Base-by-base conservation (phyloP, 2,888 invertebrate species). In the Macrophya annulata region DNA sequence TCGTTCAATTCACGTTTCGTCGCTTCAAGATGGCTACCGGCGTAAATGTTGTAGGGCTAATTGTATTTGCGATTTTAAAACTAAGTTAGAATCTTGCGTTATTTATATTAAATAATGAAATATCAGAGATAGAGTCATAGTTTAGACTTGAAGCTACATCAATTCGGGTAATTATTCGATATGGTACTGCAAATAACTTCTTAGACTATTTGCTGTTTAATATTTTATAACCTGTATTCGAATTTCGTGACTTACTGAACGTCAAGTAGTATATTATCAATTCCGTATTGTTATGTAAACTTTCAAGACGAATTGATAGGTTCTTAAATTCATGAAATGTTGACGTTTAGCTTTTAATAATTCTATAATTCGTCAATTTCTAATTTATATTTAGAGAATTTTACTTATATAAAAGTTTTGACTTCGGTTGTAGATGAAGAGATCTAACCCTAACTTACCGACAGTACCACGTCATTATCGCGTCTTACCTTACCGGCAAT, bases 191-290 rank as follows among this genome's bases (percentile, higher is more conserved):
- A 17, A 31, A 51, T 51, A 43, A 31, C 25, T 51, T 4, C 25
- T 31, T 9, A 51, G 21, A 31, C n/a, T 5, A 77, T 17, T 77
- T 77, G 4, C 6, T 21, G 17, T 31, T 31, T 51, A 10, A 15
- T 74, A n/a, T 77, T 77, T 77, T n/a, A 51, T 77, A 51, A 25
- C 12, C 17, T 15, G 10, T 3, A 68, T 83, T 83, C 37, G 83
- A 68, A 83, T 83, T 83, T 43, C 68, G 83, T 68, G 45, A 68
- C 17, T 37, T 17, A 83, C 83, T 68, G 48, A 65, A 21, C 17
- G 65, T 83, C 83, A 83, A 83, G 31, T 59, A 21, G 31, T 15
- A 81, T 12, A 21, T 62, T n/a, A 15, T 43, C n/a, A 12, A 62
- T 45, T 62, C 15, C 37, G 3, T 43, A n/a, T n/a, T 40, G 59